Percentiles rank a stretch among this genome's conserved stretches.
These are phyloP conservation scores for Nilaparvata lugens DNA, from an alignment of 1,140 invertebrate species.

Conservation along the genomic window DNA sequence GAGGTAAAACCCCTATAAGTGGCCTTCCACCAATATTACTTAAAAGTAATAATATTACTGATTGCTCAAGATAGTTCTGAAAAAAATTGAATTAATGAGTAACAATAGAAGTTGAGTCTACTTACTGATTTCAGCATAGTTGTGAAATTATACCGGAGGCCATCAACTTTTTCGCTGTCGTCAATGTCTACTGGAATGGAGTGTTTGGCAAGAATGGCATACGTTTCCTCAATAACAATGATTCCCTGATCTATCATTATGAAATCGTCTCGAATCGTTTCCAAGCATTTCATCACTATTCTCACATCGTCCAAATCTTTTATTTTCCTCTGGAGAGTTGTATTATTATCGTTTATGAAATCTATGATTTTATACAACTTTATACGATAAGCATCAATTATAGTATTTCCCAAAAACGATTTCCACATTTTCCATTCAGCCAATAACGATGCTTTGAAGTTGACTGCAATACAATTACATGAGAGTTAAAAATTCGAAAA, in stretches of 20 bases:
- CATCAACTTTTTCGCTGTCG: slow-evolving; percentile 68
- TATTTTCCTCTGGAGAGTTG: slow-evolving; percentile 44
- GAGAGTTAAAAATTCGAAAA: too few species aligned
- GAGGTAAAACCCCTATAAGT: too few species aligned
- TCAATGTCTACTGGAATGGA: slow-evolving; percentile 62
- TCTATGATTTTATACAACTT: slow-evolving; percentile 52
- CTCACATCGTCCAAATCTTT: slow-evolving; percentile 64
- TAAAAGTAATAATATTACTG: too few species aligned
- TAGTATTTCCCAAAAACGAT: slow-evolving; percentile 46
- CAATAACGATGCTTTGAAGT: slow-evolving; percentile 55
- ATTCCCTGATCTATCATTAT: slow-evolving; percentile 62
- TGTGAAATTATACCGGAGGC: slow-evolving; percentile 63
- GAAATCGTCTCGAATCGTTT: slow-evolving; percentile 50
- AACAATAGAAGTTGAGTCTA: slow-evolving; percentile 9
- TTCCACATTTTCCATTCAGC: slow-evolving; percentile 68
- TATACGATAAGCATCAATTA: slow-evolving; percentile 50
- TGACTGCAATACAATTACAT: slow-evolving; percentile 41
- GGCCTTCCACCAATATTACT: too few species aligned
- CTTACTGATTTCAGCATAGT: slow-evolving; percentile 61
- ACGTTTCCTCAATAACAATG: slow-evolving; percentile 68
- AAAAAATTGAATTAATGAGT: too few species aligned
- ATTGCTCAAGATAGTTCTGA: background rate
- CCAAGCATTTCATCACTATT: slow-evolving; percentile 63
- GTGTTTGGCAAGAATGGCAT: slow-evolving; percentile 58
- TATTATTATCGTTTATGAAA: slow-evolving; percentile 58